phyloP scores from a whole-genome alignment of 2,113 vertebrate genomes.

The Anarrhichthys ocellatus region DNA sequence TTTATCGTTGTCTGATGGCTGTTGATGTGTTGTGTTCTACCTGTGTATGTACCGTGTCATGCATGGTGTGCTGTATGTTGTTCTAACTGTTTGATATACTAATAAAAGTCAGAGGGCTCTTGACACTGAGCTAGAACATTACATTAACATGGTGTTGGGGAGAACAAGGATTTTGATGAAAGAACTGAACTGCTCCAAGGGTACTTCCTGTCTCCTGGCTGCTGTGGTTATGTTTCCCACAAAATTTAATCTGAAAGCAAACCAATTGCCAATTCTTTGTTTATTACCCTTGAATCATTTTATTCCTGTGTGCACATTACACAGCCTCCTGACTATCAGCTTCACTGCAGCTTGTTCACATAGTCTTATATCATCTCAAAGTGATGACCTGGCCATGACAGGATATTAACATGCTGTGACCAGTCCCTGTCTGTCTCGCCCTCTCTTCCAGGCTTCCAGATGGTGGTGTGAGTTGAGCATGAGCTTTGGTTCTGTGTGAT shows the following conservation, averaged over 20 bases:
- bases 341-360: constrained; percentile 10
- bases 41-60: not conserved
- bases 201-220: not conserved
- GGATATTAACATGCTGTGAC: constrained; percentile 43
- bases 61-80: not conserved
- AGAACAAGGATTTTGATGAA: not conserved
- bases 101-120: not conserved
- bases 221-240: constrained; percentile 1
- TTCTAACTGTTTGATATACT: not conserved
- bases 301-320: constrained; percentile 3
- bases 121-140: not conserved
- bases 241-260: constrained; percentile 22
- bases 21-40: not conserved
- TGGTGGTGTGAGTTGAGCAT: constrained; percentile 42
- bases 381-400: constrained; percentile 20
- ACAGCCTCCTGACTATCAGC: not conserved
- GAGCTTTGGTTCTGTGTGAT: constrained; percentile 57
- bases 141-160: not conserved
- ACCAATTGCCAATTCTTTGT: not conserved
- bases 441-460: constrained; percentile 46
- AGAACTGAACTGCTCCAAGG: not conserved
- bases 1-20: too few relatives aligned
- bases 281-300: not conserved
- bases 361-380: constrained; percentile 18
- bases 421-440: constrained; percentile 16